phyloP scores from a whole-genome alignment of 2,888 invertebrate species.

The Lasioglossum morio region DNA sequence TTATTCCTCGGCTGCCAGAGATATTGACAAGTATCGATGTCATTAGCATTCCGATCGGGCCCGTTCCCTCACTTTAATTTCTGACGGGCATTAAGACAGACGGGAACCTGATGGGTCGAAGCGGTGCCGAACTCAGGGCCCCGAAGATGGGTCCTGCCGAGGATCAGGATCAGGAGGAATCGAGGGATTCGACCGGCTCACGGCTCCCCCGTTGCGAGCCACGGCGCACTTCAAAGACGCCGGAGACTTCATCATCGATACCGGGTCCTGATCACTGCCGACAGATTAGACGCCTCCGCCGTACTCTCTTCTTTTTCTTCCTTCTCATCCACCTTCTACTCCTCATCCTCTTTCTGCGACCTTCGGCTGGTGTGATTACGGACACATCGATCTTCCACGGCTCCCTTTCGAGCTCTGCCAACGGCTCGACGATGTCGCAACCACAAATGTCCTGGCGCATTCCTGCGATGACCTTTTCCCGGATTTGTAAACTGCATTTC shows the following conservation, averaged over 20 bases:
- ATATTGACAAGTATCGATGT: constrained; percentile 60
- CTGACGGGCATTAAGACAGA: constrained; percentile 81
- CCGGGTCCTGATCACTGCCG: constrained; percentile 83
- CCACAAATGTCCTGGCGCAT: constrained; percentile 6
- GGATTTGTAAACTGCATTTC: background rate
- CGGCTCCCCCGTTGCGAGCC: constrained; percentile 80
- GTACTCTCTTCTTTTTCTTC: constrained; percentile 20
- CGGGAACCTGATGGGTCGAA: constrained; percentile 69
- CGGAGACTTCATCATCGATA: constrained; percentile 84
- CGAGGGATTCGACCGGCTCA: constrained; percentile 73
- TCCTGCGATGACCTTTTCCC: background rate
- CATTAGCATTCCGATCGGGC: constrained; percentile 61
- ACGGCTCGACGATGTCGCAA: constrained; percentile 50
- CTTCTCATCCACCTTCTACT: constrained; percentile 9
- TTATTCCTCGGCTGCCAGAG: constrained; percentile 23
- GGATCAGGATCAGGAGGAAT: constrained; percentile 73
- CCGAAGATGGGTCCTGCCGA: constrained; percentile 60
- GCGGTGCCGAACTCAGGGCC: constrained; percentile 69
- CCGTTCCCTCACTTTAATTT: constrained; percentile 71
- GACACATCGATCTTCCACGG: constrained; percentile 63
- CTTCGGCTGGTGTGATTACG: constrained; percentile 60
- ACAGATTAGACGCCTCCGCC: constrained; percentile 79
- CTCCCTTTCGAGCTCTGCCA: constrained; percentile 26
- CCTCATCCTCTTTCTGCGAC: constrained; percentile 29
- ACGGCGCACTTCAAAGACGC: constrained; percentile 82